Base-by-base conservation (phyloP, 2,888 invertebrate genomes). In the Pycnomerus fuliginosus region DNA sequence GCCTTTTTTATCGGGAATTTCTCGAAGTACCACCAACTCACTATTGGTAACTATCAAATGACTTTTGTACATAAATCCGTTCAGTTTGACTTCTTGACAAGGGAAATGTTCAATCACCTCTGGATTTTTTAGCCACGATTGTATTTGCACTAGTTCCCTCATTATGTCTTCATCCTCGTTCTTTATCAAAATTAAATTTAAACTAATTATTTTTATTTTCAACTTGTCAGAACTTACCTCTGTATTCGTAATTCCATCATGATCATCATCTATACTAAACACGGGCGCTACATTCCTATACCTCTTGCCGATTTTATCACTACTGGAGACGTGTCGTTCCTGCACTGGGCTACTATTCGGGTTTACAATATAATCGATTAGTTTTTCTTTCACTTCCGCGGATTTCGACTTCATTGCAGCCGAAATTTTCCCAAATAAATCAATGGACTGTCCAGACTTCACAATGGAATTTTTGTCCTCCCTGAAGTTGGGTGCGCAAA, bases 311-410 rank as follows among this genome's bases (percentile, higher is more conserved):
- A 87, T 84, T 67, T 84, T 84, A 63, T 93, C 91, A 42, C 77
- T 80, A 53, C 87, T 87, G 38, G 88, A 91, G 2, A 95, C 93
- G 67, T 92, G 91, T 62, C 86, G 80, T 64, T 89, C 88, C 23
- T 78, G 78, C 49, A 76, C 76, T 17, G 76, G 61, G 24, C 70
- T 73, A 53, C 67, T 73, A 35, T 82, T 83, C 1, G 92, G 90
- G 77, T 94, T 95, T 0, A 91, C 91, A 55, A 96, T 95, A 64
- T 95, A 95, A 71, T 94, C 95, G 55, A 92, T 84, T 37, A 97
- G 72, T 73, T 89, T 93, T 16, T 87, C 94, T 68, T 90, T 95
- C 10, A 97, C 88, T 73, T 91, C 93, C 38, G 89, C 90, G 29
- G 93, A 88, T 71, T 94, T 95, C 2, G 85, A 80, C 74, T 87